A percentile compares a stretch with the other conserved stretches of the same genome.
phyloP scores from a whole-genome alignment of 92 coral and sea anemone genomes.

The Porites rus region DNA sequence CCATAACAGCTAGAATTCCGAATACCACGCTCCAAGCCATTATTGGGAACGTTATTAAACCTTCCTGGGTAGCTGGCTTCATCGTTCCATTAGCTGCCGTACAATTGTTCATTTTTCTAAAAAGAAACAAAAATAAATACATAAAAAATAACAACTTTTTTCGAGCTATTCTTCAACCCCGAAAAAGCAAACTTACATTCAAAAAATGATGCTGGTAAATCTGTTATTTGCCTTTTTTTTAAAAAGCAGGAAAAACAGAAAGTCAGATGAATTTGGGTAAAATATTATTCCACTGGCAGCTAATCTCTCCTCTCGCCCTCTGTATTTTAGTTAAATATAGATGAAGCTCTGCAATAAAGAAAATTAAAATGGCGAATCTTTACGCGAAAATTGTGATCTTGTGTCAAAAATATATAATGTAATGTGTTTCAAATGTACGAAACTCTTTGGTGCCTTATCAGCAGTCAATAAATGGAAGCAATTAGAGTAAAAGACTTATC shows the following conservation, averaged over 20 bases:
- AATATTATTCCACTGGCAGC: background rate
- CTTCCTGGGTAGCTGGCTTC: background rate
- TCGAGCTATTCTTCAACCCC: background rate
- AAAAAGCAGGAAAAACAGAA: background rate
- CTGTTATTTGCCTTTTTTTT: background rate
- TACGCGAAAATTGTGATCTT: background rate
- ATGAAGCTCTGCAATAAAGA: no score
- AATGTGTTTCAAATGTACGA: background rate
- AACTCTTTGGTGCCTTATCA: background rate
- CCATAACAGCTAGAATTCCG: conserved; percentile 76
- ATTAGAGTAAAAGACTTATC: background rate
- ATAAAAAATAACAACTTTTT: background rate
- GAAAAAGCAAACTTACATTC: background rate
- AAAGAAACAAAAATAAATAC: background rate
- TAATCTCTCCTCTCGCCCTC: background rate
- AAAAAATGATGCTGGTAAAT: background rate
- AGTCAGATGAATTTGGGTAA: background rate
- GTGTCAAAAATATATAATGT: background rate
- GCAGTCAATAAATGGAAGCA: background rate
- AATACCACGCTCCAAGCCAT: conserved; percentile 78
- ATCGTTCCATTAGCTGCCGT: conserved; percentile 26
- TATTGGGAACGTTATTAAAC: conserved; percentile 5
- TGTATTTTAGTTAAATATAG: background rate
- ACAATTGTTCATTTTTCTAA: conserved; percentile 33
- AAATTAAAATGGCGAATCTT: background rate